Conservation (phyloP, 2,113 vertebrate genomes). For the Labeo rohita region DNA sequence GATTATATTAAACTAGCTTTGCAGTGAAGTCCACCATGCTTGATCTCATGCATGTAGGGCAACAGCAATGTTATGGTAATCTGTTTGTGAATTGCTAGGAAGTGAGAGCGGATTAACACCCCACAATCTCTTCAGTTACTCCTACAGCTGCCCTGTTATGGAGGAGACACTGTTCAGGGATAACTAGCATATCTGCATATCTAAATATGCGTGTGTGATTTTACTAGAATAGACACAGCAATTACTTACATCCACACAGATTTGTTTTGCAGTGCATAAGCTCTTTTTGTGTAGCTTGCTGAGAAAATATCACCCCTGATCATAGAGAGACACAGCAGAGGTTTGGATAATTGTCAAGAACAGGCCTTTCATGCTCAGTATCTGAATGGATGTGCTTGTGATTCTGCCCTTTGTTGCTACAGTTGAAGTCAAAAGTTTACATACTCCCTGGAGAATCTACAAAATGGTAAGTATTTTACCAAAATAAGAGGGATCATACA, state of each 20-base stretch:
- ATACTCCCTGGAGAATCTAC: too few species aligned
- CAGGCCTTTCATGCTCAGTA: neutral
- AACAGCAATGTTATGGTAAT: neutral
- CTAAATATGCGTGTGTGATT: conserved; percentile 7
- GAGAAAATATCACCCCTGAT: neutral
- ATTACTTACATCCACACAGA: neutral
- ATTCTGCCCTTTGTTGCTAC: neutral
- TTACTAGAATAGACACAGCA: neutral
- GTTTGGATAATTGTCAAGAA: neutral
- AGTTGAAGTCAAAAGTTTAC: too few species aligned
- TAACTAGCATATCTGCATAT: conserved; percentile 16
- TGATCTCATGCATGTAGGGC: neutral
- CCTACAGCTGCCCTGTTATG: neutral
- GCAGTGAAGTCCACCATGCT: neutral
- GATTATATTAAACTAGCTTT: neutral
- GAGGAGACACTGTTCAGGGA: neutral
- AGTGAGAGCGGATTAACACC: neutral
- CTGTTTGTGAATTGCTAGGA: neutral
- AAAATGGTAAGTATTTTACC: too few species aligned
- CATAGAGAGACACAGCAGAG: neutral
- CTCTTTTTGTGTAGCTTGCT: neutral
- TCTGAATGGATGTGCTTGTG: neutral
- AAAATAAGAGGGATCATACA: too few species aligned
- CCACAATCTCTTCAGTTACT: neutral
- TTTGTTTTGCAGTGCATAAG: neutral